Base-by-base conservation (phyloP, 2,888 invertebrate genomes). In the Microchrysa polita region DNA sequence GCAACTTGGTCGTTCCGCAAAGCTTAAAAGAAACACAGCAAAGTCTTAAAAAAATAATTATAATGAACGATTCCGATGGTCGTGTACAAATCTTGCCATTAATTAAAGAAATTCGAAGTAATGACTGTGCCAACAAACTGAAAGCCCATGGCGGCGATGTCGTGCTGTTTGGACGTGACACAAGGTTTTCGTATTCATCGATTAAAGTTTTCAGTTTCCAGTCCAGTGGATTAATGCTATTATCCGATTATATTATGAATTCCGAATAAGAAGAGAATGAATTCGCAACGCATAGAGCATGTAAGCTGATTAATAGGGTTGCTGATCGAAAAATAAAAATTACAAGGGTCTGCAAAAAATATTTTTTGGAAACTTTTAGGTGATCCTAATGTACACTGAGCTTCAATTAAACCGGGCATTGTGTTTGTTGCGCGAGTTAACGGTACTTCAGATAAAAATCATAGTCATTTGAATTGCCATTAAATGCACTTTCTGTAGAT, bases 131-230 rank as follows among this genome's bases (percentile, higher is more conserved):
- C 57, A 57, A 57, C 69, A 57, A 65, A 57, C 57, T 12, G 40
- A 69, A 69, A 69, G 7, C 55, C 69, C 69, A 40, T 69, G 69
- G 20, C 42, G 69, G 67, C 65, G 59, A n/a, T 61, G 67, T 67
- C 67, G 67, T 67, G 67, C 67, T 67, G 67, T 20, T 67, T 27
- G 67, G 67, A 67, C 67, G 67, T 67, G 69, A 69, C 69, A 69
- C 69, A 52, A 67, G 67, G 53, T 40, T 67, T n/a, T 67, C 67
- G 67, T 67, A 34, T 67, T 67, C n/a, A 67, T 69, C 69, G 69
- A 55, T 69, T 55, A 69, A 69, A 69, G 40, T 69, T 69, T 69
- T 69, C 57, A 69, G 69, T 55, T 69, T 67, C 53, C 67, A 67
- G 27, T 67, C 53, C 67, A 67, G 27, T 23, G 65, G 65, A 65